Evolutionary conservation across 1,140 invertebrate genomes (phyloP).

Genomic region (Drosophila arawakana): DNA sequence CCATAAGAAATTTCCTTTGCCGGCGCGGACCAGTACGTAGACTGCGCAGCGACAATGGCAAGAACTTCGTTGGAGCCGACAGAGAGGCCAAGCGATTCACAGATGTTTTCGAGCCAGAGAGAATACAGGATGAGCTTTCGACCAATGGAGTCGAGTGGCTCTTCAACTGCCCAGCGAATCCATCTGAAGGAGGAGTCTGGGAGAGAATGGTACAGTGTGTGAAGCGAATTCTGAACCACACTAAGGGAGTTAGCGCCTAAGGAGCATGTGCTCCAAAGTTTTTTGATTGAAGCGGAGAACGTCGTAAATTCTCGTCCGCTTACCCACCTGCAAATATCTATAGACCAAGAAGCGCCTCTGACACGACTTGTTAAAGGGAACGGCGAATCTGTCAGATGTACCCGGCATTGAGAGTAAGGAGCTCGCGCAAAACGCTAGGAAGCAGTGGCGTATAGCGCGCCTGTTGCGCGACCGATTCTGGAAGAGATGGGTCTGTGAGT

Average conservation of each 20-base stretch:
- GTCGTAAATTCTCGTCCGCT: conserved; percentile 21
- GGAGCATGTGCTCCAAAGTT: neutral
- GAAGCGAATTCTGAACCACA: neutral
- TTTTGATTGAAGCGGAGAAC: neutral
- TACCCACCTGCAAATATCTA: conserved; percentile 16
- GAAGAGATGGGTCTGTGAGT: conserved; percentile 30
- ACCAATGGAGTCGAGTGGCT: conserved; percentile 9
- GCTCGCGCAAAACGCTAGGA: conserved; percentile 4
- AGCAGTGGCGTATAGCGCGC: conserved; percentile 37
- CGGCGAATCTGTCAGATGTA: neutral
- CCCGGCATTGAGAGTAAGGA: neutral
- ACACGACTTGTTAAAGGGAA: conserved; percentile 10
- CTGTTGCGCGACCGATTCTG: conserved; percentile 36
- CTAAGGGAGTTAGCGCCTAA: neutral
- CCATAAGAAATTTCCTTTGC: neutral
- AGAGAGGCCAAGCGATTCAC: conserved; percentile 8
- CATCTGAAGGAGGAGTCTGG: conserved; percentile 19
- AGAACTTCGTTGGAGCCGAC: conserved; percentile 14
- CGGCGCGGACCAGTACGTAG: no score
- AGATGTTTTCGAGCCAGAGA: conserved; percentile 5
- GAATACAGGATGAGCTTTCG: conserved; percentile 5
- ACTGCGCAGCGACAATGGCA: conserved; percentile 11
- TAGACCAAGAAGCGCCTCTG: conserved; percentile 25
- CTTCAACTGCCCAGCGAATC: conserved; percentile 10
- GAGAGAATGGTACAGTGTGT: conserved; percentile 14